Percentiles rank a stretch among this genome's conserved stretches.
These are phyloP conservation scores for Nothocercus nigrocapillus DNA, from an alignment of 2,113 vertebrate genomes.

Conservation along the genomic window DNA sequence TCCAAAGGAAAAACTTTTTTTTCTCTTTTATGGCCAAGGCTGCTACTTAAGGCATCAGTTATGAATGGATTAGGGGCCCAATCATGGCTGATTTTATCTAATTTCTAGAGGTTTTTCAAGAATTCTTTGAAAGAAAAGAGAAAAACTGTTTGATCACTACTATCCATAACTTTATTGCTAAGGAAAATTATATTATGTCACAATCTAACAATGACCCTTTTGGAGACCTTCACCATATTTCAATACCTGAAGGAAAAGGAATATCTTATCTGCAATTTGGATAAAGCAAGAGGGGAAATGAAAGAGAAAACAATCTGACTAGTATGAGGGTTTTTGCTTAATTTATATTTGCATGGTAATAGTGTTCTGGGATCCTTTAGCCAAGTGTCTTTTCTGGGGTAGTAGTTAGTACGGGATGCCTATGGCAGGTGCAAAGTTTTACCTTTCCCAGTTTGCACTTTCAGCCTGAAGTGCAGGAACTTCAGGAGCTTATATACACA, in stretches of 20 bases:
- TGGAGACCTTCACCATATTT: neutral
- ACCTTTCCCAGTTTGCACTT: neutral
- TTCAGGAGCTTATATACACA: neutral
- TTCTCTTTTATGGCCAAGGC: neutral
- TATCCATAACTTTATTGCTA: neutral
- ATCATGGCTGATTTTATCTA: neutral
- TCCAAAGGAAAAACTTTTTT: neutral
- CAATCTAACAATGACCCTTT: neutral
- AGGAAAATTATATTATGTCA: neutral
- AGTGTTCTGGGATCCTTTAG: neutral
- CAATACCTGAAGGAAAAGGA: neutral
- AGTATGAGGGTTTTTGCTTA: neutral
- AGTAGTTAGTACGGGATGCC: neutral
- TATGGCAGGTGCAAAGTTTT: neutral
- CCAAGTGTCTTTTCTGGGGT: neutral
- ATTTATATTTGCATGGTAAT: neutral
- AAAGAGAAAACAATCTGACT: neutral
- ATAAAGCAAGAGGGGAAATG: neutral
- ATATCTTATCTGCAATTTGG: neutral
- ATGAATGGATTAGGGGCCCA: neutral
- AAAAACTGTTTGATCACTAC: neutral
- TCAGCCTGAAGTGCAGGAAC: neutral
- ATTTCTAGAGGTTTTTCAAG: neutral
- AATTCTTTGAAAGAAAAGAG: neutral
- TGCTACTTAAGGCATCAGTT: neutral